Evolutionary conservation across 1,140 invertebrate species (phyloP).

Genomic region (Telenomus remus): DNA sequence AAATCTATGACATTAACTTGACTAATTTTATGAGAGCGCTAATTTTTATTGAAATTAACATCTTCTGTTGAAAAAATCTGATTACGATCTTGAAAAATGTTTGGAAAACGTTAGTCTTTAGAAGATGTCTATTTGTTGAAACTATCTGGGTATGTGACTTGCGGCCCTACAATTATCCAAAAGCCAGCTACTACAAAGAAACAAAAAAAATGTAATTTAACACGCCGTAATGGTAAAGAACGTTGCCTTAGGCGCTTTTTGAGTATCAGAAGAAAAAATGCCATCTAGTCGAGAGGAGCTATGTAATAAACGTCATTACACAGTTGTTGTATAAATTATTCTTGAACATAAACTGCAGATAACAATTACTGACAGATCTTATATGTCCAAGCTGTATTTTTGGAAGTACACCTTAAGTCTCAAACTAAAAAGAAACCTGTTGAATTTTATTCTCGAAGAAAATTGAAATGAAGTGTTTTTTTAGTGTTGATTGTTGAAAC

Average conservation of each 20-base stretch:
- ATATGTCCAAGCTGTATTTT: slow-evolving; percentile 56
- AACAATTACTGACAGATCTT: slow-evolving; percentile 31
- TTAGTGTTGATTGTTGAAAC: slow-evolving; percentile 39
- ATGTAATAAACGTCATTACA: slow-evolving; percentile 50
- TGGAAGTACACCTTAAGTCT: slow-evolving; percentile 21
- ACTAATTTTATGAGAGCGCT: too few relatives aligned
- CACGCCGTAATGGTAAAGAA: slow-evolving; percentile 35
- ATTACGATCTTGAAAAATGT: background rate
- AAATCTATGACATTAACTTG: too few relatives aligned
- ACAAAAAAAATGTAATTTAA: slow-evolving; percentile 35
- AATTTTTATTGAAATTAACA: too few relatives aligned
- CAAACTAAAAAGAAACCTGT: slow-evolving; percentile 7
- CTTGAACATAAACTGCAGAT: slow-evolving; percentile 35
- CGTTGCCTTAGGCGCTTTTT: slow-evolving; percentile 64
- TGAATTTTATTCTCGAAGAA: slow-evolving; percentile 24
- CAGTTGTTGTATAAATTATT: slow-evolving; percentile 51
- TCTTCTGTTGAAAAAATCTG: too few relatives aligned
- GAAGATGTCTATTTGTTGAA: slow-evolving; percentile 38
- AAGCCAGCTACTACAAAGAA: slow-evolving; percentile 40
- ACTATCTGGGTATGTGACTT: slow-evolving; percentile 46
- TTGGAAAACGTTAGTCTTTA: background rate
- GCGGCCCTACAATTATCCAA: slow-evolving; percentile 26
- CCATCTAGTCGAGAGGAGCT: slow-evolving; percentile 59
- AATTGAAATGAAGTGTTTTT: slow-evolving; percentile 15
- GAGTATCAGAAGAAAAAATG: slow-evolving; percentile 60